Base-by-base conservation (phyloP, 2,113 vertebrate genomes). In the Ranitomeya variabilis region DNA sequence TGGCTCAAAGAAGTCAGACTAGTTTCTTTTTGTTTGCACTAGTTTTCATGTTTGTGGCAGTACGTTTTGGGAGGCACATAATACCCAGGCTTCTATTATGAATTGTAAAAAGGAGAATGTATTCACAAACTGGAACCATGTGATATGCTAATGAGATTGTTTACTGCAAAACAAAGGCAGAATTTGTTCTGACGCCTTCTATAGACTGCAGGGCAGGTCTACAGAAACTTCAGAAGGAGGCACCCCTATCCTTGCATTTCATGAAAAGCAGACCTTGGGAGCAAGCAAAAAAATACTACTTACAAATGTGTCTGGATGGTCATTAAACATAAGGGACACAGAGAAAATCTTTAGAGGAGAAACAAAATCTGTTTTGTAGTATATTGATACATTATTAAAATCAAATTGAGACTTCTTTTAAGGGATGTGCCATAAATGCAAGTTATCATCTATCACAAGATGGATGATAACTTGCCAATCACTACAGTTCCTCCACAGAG, bases 161-260 rank as follows among this genome's bases (percentile, higher is more conserved):
- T 71, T 80, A 87, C 21, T 60, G 86, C 78, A 45, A 67, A 88
- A 88, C 80, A 88, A 74, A 76, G 79, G 69, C 54, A 31, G 37
- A 59, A 73, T 45, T 45, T 74, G 79, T 62, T 21, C 66, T 62
- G 64, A 62, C 37, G 16, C 62, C 31, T 73, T 18, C 55, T 31
- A n/a, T 19, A 31, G 11, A 13, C 54, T 45, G 52, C 51, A 76
- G 80, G n/a, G 69, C 55, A 62, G 11, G 37, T 23, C 23, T 21
- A 55, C 5, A 69, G 23, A 55, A 76, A 76, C 54, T 55, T 45
- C 55, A 45, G 12, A 69, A 55, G 69, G 21, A 60, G 19, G 55
- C 16, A 60, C 26, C 45, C 26, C 59, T 81, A 31, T 14, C 26
- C 3, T 37, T 59, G n/a, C 18, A 80, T 51, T 79, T 67, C 16